These are phyloP conservation scores for Calcarius ornatus DNA, from an alignment of 2,113 vertebrate genomes.

Conservation along the genomic window DNA sequence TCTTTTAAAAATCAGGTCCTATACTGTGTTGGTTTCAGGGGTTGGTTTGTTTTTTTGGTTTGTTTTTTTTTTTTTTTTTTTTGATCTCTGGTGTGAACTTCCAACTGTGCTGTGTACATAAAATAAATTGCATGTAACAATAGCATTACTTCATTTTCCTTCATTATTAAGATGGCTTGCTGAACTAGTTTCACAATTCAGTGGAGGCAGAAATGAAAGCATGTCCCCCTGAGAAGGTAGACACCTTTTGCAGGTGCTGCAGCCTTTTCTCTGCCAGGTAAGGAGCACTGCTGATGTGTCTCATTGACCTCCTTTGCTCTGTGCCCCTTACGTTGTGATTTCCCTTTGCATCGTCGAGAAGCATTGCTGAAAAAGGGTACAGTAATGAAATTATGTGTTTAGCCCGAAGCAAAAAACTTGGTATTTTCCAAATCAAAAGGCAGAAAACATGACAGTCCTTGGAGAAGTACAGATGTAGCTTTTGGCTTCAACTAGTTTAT, in stretches of 20 bases:
- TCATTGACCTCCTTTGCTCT: background rate
- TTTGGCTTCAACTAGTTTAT: background rate
- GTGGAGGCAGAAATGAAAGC: conserved; percentile 25
- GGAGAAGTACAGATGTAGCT: background rate
- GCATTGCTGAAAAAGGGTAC: background rate
- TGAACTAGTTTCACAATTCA: conserved; percentile 44
- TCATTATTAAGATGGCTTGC: conserved; percentile 41
- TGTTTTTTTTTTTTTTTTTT: background rate
- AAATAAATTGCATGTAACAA: conserved; percentile 45
- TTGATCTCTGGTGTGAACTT: conserved; percentile 15
- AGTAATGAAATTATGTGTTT: background rate
- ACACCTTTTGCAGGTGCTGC: background rate
- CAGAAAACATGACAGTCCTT: background rate
- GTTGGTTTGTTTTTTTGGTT: background rate
- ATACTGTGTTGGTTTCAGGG: background rate
- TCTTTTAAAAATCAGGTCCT: conserved; percentile 38
- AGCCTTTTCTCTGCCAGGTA: background rate
- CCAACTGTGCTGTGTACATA: conserved; percentile 44
- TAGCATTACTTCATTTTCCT: conserved; percentile 7
- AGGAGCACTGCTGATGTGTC: background rate
- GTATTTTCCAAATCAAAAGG: conserved; percentile 6
- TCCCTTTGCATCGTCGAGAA: background rate
- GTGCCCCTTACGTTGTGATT: background rate
- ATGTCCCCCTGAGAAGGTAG: background rate
- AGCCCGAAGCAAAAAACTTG: background rate